phyloP scores from a whole-genome alignment of 1,140 invertebrate genomes.

The Orchestia grillus region DNA sequence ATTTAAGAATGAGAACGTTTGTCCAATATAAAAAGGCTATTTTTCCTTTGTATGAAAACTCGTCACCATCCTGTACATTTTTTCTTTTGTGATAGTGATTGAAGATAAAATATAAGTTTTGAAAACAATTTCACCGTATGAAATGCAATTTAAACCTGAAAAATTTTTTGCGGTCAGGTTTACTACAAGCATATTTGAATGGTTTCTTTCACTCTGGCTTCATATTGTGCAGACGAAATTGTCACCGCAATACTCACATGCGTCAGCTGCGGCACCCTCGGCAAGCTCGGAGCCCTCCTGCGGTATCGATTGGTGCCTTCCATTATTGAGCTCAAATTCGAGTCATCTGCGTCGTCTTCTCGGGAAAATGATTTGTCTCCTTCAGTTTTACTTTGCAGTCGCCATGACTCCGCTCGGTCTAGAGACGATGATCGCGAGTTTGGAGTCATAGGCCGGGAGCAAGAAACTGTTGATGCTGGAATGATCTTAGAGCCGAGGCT shows the following conservation, averaged over 20 bases:
- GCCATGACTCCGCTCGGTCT: constrained; percentile 65
- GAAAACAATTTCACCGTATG: not conserved
- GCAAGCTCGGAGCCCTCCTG: constrained; percentile 18
- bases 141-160: not conserved
- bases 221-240: not conserved
- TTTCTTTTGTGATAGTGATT: not conserved
- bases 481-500: not conserved
- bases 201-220: not conserved
- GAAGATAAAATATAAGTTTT: not conserved
- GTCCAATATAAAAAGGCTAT: no score
- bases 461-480: not conserved
- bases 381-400: constrained; percentile 49
- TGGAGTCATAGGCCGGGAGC: not conserved
- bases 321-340: constrained; percentile 41
- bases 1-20: no score
- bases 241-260: constrained; percentile 14
- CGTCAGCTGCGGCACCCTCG: constrained; percentile 60
- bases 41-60: no score
- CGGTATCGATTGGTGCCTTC: constrained; percentile 34
- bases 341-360: not conserved
- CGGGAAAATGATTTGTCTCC: constrained; percentile 42
- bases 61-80: no score
- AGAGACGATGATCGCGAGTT: constrained; percentile 65
- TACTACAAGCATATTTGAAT: not conserved
- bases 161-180: not conserved